phyloP scores from a whole-genome alignment of 1,140 invertebrate genomes.

The Saxidomus purpurata region DNA sequence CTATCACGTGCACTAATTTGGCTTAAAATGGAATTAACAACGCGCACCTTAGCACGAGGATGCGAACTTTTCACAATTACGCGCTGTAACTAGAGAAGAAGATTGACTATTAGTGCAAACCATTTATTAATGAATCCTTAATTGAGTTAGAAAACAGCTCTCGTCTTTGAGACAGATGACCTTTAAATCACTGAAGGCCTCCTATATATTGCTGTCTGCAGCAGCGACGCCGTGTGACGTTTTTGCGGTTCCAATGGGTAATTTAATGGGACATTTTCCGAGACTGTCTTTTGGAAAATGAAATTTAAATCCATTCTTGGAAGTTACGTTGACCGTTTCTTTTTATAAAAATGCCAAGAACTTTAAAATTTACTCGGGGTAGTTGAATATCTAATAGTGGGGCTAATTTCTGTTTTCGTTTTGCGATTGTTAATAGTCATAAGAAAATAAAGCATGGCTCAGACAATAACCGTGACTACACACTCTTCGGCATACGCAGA shows the following conservation, averaged over 20 bases:
- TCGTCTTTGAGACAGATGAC: not conserved
- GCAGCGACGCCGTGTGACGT: constrained; percentile 6
- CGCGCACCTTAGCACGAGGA: constrained; percentile 56
- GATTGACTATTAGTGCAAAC: constrained; percentile 62
- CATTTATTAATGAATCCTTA: constrained; percentile 64
- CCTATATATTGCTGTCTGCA: not conserved
- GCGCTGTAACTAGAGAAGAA: constrained; percentile 34
- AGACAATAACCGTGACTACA: no score
- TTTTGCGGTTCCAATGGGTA: not conserved
- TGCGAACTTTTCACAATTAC: constrained; percentile 63
- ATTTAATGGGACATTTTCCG: not conserved
- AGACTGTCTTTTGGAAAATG: not conserved
- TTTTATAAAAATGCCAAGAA: no score
- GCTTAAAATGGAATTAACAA: constrained; percentile 56
- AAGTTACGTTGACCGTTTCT: not conserved
- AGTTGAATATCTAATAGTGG: no score
- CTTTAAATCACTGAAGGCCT: constrained; percentile 63
- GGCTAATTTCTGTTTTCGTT: no score
- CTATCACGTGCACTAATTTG: constrained; percentile 50
- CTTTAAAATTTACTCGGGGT: no score
- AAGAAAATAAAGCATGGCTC: no score
- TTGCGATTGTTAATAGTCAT: no score
- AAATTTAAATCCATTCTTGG: not conserved
- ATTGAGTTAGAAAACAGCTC: constrained; percentile 66
- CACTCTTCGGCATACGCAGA: no score